Evolutionary conservation across 2,113 vertebrate genomes (phyloP).

Genomic region (Mormoops blainvillei): DNA sequence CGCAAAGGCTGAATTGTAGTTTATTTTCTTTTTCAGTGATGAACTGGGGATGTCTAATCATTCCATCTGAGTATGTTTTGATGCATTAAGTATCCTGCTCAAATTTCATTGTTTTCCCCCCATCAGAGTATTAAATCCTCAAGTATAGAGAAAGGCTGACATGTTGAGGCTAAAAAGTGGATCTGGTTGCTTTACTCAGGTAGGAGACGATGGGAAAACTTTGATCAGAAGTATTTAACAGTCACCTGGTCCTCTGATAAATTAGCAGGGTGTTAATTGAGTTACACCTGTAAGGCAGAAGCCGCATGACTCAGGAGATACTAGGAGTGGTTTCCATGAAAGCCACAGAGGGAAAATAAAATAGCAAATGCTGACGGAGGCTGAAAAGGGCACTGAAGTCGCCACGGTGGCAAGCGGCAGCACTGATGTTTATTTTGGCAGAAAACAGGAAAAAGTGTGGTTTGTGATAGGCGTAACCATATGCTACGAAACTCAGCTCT

Average conservation of each 20-base stretch:
- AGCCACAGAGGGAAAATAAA: neutral
- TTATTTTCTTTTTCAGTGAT: conserved; percentile 77
- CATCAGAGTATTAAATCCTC: conserved; percentile 51
- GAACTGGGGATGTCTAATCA: conserved; percentile 74
- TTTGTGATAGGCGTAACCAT: neutral
- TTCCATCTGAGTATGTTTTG: conserved; percentile 68
- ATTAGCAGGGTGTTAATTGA: neutral
- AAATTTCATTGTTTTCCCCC: neutral
- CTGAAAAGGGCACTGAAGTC: neutral
- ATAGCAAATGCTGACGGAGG: neutral
- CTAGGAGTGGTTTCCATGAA: neutral
- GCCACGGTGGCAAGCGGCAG: neutral
- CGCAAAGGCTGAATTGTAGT: conserved; percentile 63
- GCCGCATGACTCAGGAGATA: neutral
- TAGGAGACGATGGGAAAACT: neutral
- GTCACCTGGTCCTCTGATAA: neutral
- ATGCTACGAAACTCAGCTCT: neutral
- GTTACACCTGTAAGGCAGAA: neutral
- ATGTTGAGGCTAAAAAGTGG: fast-evolving
- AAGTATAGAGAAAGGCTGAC: fast-evolving
- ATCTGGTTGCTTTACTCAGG: fast-evolving
- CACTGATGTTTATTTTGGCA: neutral
- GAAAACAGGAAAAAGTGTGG: neutral
- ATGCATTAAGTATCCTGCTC: conserved; percentile 74
- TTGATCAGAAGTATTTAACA: neutral